These are phyloP conservation scores for Protosalanx chinensis DNA, from an alignment of 2,797 vertebrate genomes.

Conservation along the genomic window DNA sequence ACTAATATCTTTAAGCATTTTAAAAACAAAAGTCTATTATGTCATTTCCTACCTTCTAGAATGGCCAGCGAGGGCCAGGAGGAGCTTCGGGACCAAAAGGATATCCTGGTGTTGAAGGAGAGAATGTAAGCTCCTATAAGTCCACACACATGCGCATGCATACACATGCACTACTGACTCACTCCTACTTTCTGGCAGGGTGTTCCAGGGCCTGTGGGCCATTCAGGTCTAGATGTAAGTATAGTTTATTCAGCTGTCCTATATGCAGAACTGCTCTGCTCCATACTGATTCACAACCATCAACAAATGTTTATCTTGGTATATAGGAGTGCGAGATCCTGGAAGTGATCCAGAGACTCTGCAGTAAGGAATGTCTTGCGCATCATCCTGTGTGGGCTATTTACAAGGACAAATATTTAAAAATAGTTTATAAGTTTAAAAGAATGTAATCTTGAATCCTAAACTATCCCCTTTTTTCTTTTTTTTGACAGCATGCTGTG, in stretches of 20 bases:
- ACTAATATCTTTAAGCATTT: not conserved
- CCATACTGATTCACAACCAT: no score
- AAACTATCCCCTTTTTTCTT: slow-evolving; percentile 2
- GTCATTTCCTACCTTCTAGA: slow-evolving; percentile 17
- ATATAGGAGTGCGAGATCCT: no score
- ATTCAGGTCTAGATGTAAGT: slow-evolving; percentile 44
- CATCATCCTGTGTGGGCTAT: not conserved
- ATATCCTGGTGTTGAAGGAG: slow-evolving; percentile 39
- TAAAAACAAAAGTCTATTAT: not conserved
- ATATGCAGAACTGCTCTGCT: no score
- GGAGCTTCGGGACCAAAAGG: slow-evolving; percentile 43
- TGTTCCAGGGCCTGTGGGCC: slow-evolving; percentile 32
- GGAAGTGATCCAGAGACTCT: no score
- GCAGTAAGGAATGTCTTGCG: no score
- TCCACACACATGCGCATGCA: not conserved
- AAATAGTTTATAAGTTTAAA: no score
- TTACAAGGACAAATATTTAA: no score
- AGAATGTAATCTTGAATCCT: not conserved
- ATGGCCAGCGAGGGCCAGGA: slow-evolving; percentile 33
- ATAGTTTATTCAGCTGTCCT: no score
- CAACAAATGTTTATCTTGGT: no score
- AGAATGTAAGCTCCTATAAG: slow-evolving; percentile 31
- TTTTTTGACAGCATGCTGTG: slow-evolving; percentile 46
- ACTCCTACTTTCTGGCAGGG: slow-evolving; percentile 21
- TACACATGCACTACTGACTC: not conserved